Evolutionary conservation across 2,113 vertebrate genomes (phyloP), one percentile per base, ranked within the genome.

Genomic region (Ciconia boyciana): DNA sequence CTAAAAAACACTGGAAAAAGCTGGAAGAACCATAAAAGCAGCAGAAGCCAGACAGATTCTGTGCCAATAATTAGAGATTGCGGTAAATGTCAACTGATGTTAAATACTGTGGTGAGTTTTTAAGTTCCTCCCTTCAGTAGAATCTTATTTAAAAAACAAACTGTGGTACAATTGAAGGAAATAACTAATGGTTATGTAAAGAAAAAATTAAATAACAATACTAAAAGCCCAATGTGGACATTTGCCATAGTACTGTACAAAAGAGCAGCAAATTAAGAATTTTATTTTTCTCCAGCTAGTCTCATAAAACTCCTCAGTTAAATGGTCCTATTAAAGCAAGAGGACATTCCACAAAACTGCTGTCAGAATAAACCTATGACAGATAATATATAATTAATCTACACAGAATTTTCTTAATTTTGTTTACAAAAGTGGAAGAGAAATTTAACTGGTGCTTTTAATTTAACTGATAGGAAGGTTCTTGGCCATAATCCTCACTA

Each of bases 11-110:
- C 77, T 93, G 91, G 90, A 96, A 96, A 89, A 94, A 96, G 83
- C 91, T 94, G 92, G 92, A 96, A 96, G 95, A 93, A 72, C 95
- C 94, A 83, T 94, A 96, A 95, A 97, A 96, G 92, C 94, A 96
- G 90, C 96, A 97, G 95, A 97, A 96, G 91, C 93, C 82, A 97
- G 96, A 96, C 87, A 94, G 92, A 94, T 85, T 94, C 78, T 82
- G 92, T 97, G 97, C 97, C 97, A 98, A 92, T 92, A 93, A 97
- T 96, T 92, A 95, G 93, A 94, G 94, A 97, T 96, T 97, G 94
- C 44, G 48, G 96, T 96, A 97, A 97, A 96, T 97, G 97, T 97
- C 96, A 97, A 96, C 96, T 94, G 96, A 96, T 96, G 95, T 96
- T 97, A 97, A 98, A 96, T 94, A 93, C 95, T 95, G 94, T 95